A percentile compares a stretch with the other conserved stretches of the same genome.
phyloP scores from a whole-genome alignment of 2,888 invertebrate species.

The Ornithoptera priamus region DNA sequence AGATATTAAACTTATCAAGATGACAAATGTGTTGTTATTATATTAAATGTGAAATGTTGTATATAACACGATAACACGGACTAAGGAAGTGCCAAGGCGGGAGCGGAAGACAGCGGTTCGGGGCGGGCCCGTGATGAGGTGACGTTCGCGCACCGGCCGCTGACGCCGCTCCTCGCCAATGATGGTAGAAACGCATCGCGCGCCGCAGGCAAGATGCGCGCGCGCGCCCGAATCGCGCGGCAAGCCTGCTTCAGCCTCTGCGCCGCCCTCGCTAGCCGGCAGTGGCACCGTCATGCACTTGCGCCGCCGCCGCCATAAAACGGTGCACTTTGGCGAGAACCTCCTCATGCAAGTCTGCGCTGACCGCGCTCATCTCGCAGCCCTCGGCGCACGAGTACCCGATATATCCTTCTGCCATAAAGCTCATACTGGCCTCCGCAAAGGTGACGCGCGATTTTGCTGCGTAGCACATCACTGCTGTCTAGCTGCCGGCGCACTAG shows the following conservation, averaged over 20 bases:
- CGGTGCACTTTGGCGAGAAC: slow-evolving; percentile 89
- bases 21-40: slow-evolving; percentile 33
- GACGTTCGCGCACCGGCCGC: slow-evolving; percentile 74
- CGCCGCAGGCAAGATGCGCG: slow-evolving; percentile 72
- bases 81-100: slow-evolving; percentile 41
- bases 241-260: slow-evolving; percentile 79
- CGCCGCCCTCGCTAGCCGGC: slow-evolving; percentile 77
- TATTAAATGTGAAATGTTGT: slow-evolving; percentile 38
- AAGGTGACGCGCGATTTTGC: slow-evolving; percentile 71
- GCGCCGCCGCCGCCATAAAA: slow-evolving; percentile 86
- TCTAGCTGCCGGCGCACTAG: slow-evolving; percentile 66
- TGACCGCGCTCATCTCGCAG: slow-evolving; percentile 81
- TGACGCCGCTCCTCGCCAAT: slow-evolving; percentile 75
- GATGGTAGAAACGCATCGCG: slow-evolving; percentile 78
- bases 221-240: slow-evolving; percentile 67
- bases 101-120: slow-evolving; percentile 41
- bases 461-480: slow-evolving; percentile 77
- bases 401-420: slow-evolving; percentile 76
- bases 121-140: slow-evolving; percentile 65
- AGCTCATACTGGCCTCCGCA: slow-evolving; percentile 65
- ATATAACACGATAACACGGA: slow-evolving; percentile 42
- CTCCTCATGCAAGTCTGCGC: slow-evolving; percentile 86
- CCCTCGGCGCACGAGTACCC: slow-evolving; percentile 72
- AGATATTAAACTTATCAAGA: slow-evolving; percentile 35
- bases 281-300: slow-evolving; percentile 79